Evolutionary conservation across 2,113 vertebrate species (phyloP).

Genomic region (Oophaga pumilio): DNA sequence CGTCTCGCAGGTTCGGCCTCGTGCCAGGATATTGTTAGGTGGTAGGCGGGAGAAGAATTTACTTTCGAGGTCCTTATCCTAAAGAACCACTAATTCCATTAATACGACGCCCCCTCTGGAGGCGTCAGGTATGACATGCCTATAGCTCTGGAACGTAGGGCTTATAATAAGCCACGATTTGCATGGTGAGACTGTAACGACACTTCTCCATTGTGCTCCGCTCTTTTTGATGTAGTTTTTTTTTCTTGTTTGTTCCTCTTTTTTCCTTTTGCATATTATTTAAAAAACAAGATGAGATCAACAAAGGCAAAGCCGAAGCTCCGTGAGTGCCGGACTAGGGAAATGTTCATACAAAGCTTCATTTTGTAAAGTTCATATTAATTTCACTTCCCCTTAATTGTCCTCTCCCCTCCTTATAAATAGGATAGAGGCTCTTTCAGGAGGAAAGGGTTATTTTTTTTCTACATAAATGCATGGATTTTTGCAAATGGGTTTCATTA

Average conservation of each 20-base stretch:
- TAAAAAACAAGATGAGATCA: not conserved
- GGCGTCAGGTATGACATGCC: not conserved
- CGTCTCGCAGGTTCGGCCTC: not conserved
- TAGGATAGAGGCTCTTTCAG: too few species aligned
- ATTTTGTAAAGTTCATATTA: not conserved
- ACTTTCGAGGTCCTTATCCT: not conserved
- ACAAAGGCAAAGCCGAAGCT: not conserved
- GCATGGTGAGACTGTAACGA: not conserved
- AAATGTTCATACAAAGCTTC: not conserved
- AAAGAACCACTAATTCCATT: not conserved
- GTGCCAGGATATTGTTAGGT: conserved; percentile 2
- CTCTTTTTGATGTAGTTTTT: not conserved
- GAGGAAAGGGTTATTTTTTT: too few species aligned
- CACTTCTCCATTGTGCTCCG: not conserved
- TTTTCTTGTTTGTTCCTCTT: not conserved
- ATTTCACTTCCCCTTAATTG: not conserved
- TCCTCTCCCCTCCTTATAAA: not conserved
- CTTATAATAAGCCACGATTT: not conserved
- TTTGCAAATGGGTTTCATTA: too few species aligned
- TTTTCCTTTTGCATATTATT: not conserved
- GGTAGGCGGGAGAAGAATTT: not conserved
- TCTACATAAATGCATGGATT: too few species aligned
- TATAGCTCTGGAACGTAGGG: not conserved
- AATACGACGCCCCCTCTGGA: not conserved
- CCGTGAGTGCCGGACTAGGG: not conserved